Conservation (phyloP, 2,113 vertebrate species). For the Pterophyllum scalare region DNA sequence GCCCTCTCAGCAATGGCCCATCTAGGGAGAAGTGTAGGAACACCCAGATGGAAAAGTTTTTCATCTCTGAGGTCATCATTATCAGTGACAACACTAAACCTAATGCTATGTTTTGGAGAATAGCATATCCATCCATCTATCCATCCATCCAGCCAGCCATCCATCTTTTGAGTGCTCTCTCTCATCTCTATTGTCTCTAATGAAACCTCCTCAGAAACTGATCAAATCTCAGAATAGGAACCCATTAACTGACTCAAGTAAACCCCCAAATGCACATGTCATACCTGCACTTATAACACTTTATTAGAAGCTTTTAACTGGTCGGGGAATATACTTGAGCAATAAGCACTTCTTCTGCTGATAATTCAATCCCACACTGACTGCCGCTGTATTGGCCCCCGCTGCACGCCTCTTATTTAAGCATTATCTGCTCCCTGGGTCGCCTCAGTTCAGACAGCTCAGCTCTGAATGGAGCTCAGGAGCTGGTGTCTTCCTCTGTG, state of each 20-base stretch:
- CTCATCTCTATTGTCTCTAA: not conserved
- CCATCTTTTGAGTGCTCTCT: no score
- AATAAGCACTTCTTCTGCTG: not conserved
- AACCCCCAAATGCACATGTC: not conserved
- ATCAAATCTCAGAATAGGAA: not conserved
- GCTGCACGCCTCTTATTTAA: not conserved
- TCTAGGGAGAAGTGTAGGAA: no score
- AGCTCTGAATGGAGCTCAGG: constrained; percentile 50
- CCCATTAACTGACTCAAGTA: not conserved
- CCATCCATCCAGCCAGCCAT: not conserved
- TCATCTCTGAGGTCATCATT: not conserved
- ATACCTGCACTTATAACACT: not conserved
- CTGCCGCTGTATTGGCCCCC: not conserved
- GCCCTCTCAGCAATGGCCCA: not conserved
- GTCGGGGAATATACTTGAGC: not conserved
- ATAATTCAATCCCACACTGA: not conserved
- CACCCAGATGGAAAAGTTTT: not conserved
- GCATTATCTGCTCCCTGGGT: constrained; percentile 34
- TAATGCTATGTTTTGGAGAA: not conserved
- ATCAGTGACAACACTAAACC: not conserved
- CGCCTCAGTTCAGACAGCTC: constrained; percentile 40
- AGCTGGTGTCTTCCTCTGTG: constrained; percentile 63
- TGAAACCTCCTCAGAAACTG: not conserved
- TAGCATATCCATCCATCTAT: not conserved
- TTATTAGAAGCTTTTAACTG: not conserved